A percentile compares a stretch with the other conserved stretches of the same genome.
phyloP scores from a whole-genome alignment of 2,797 vertebrate species.

The Glossophaga mutica region DNA sequence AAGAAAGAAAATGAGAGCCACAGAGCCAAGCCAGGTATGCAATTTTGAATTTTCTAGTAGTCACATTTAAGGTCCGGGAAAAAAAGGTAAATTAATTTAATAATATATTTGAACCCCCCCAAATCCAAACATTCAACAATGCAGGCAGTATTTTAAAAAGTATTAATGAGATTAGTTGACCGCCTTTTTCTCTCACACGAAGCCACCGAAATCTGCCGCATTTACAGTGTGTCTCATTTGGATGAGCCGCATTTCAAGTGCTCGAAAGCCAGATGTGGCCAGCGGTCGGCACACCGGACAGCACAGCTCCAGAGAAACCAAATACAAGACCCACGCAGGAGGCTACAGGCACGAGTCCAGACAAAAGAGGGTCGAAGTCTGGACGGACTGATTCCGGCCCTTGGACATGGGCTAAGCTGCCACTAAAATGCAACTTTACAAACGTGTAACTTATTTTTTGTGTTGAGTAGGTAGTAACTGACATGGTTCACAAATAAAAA shows the following conservation, averaged over 20 bases:
- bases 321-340: neutral
- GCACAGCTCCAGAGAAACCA: neutral
- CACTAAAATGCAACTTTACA: neutral
- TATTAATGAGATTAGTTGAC: neutral
- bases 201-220: neutral
- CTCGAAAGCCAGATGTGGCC: neutral
- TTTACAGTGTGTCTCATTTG: neutral
- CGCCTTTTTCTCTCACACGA: neutral
- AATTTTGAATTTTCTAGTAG: conserved; percentile 3
- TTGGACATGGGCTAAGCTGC: neutral
- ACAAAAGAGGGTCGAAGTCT: neutral
- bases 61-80: conserved; percentile 1
- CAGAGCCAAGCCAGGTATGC: neutral
- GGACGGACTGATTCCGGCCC: neutral
- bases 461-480: conserved; percentile 4
- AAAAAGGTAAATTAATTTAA: conserved; percentile 30
- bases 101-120: neutral
- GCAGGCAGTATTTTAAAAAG: neutral
- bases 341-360: neutral
- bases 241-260: neutral
- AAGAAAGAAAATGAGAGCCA: neutral
- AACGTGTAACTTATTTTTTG: neutral
- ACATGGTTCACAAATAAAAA: neutral
- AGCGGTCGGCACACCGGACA: neutral
- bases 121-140: conserved; percentile 3